Conservation (phyloP, 2,888 invertebrate species). For the Machimus rusticus region DNA sequence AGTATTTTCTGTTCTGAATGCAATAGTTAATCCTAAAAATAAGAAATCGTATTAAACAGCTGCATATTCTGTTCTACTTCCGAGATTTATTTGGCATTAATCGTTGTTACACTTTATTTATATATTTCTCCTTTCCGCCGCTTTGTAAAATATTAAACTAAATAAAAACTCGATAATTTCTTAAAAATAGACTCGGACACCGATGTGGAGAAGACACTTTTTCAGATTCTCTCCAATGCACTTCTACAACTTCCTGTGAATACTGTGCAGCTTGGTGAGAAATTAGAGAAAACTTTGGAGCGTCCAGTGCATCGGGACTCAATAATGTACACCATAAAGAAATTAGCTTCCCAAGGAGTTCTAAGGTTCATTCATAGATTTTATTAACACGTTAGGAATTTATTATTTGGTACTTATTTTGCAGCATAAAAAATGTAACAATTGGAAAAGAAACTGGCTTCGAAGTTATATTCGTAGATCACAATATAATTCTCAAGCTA, state of each 20-base stretch:
- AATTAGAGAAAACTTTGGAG: constrained; percentile 66
- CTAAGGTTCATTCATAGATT: constrained; percentile 40
- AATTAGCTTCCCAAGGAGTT: constrained; percentile 73
- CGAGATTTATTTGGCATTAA: too few species aligned
- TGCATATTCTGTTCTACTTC: too few species aligned
- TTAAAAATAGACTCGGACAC: constrained; percentile 63
- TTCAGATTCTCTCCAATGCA: constrained; percentile 74
- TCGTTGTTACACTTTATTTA: too few species aligned
- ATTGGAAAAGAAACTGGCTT: constrained; percentile 60
- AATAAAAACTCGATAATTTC: background rate
- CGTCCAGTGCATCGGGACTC: constrained; percentile 67
- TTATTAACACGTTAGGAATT: background rate
- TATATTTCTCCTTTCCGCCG: too few species aligned
- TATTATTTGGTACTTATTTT: background rate
- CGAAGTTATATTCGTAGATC: constrained; percentile 61
- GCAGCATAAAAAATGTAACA: constrained; percentile 59
- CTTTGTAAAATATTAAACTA: background rate
- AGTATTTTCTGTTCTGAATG: too few species aligned
- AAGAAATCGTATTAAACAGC: too few species aligned
- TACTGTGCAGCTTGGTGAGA: constrained; percentile 70
- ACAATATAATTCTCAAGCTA: constrained; percentile 55
- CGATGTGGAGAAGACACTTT: constrained; percentile 70
- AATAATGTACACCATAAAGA: constrained; percentile 77
- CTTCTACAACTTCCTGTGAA: constrained; percentile 75
- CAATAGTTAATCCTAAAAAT: too few species aligned